Base-by-base conservation (phyloP, 2,113 vertebrate genomes). In the Agelaius phoeniceus region DNA sequence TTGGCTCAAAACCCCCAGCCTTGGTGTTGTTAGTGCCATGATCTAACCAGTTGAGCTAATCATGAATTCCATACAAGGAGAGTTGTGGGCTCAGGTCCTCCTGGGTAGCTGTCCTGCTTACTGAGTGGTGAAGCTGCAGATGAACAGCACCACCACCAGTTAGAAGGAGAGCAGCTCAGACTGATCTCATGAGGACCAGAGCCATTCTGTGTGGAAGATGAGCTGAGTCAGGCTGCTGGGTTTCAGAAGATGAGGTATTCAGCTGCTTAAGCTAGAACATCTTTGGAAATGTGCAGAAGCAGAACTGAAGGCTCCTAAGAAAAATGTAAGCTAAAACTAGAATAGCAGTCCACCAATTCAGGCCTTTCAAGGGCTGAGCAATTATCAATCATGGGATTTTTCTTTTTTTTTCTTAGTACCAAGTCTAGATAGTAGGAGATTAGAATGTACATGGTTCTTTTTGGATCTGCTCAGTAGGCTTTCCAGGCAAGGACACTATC, bases 141-240 rank as follows among this genome's bases (percentile, higher is more conserved):
- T 46, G 35, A 92, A 71, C 69, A 95, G 86, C 89, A 80, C 83
- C 76, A 86, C 83, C 90, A 86, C 18, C 65, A 94, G 77, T 77
- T 59, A 78, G 37, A 44, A 78, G 75, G 65, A 27, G 54, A 51
- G 58, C 37, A 79, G 41, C 51, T 90, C 46, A 49, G 54, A n/a
- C 15, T 39, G 41, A 14, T 14, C 65, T 88, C 8, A 5, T 18
- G 72, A 66, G 37, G 54, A 57, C 22, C 15, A 51, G 44, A 41
- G 14, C 58, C 37, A 54, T 84, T 90, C 63, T 4, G 2, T 35
- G 5, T 33, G 22, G 39, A 68, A 63, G 57, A 51, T 82, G 46
- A 87, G 57, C 74, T 39, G 48, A 65, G 69, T 87, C 77, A 82
- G 62, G 19, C 65, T 87, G 15, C 22, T 71, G 11, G 46, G 39